Conservation (phyloP, 37 sponge, comb jelly and placozoan species). For the Oopsacas minuta region DNA sequence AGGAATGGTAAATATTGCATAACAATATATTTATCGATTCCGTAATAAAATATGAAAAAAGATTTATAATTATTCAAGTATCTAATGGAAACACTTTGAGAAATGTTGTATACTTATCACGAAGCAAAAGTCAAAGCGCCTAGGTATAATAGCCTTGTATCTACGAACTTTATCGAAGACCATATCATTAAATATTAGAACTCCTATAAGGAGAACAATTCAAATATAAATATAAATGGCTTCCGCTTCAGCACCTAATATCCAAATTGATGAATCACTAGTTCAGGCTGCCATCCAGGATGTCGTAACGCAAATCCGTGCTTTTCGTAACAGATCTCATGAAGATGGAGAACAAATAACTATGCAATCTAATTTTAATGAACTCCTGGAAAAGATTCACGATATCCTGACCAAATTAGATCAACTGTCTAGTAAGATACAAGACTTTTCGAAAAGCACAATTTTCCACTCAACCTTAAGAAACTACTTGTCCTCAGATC, state of each 20-base stretch:
- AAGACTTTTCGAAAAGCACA: neutral
- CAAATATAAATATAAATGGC: too few species aligned
- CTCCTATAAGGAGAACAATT: too few species aligned
- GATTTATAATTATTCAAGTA: too few species aligned
- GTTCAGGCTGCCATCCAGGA: neutral
- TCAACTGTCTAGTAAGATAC: neutral
- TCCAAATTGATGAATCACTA: neutral
- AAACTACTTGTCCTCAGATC: neutral
- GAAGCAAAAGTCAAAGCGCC: too few species aligned
- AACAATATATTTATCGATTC: too few species aligned
- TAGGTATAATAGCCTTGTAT: too few species aligned
- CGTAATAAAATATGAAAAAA: too few species aligned
- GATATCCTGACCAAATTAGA: neutral
- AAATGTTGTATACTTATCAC: too few species aligned
- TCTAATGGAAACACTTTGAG: too few species aligned
- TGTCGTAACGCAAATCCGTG: neutral
- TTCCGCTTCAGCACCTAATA: neutral
- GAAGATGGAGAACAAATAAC: neutral
- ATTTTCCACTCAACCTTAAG: neutral
- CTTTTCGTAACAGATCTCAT: neutral
- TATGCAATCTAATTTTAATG: neutral
- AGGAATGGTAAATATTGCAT: too few species aligned
- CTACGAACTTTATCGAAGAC: too few species aligned
- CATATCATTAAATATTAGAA: too few species aligned
- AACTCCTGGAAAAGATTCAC: neutral